Percentiles rank a stretch among this genome's conserved stretches.
Evolutionary conservation across 2,113 vertebrate species (phyloP).

Genomic region (Dolichallabes microphthalmus): DNA sequence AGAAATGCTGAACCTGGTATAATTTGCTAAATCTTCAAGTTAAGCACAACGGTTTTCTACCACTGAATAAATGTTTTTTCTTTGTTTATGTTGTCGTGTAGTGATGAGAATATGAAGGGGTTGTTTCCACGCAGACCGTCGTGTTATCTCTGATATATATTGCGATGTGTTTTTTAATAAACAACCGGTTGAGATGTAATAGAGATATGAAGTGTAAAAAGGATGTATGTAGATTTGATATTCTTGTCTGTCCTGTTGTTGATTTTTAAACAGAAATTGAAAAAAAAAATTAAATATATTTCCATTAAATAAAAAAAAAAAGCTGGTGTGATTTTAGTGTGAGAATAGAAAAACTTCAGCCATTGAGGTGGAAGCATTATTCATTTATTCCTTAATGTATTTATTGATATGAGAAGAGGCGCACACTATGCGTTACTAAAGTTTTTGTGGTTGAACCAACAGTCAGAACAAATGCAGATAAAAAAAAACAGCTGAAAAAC

Average conservation of each 20-base stretch:
- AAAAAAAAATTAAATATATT: constrained; percentile 7
- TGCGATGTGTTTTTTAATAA: neutral
- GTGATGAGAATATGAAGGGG: neutral
- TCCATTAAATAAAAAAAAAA: neutral
- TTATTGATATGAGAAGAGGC: no score
- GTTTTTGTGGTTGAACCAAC: neutral
- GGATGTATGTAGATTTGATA: constrained; percentile 19
- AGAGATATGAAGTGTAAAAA: neutral
- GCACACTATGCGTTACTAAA: neutral
- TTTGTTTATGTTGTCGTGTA: neutral
- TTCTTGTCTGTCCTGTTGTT: neutral
- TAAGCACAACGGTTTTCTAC: neutral
- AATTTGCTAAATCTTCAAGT: neutral
- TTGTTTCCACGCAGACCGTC: neutral
- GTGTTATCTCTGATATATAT: neutral
- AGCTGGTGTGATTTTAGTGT: neutral
- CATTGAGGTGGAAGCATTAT: neutral
- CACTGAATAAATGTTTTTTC: neutral
- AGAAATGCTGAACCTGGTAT: neutral
- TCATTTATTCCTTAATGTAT: neutral
- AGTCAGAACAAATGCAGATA: neutral
- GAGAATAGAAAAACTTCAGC: neutral
- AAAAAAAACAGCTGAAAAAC: no score
- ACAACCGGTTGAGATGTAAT: neutral
- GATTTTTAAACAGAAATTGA: neutral